Evolutionary conservation across 1,140 invertebrate species (phyloP).

Genomic region (Solenopsis fugax): DNA sequence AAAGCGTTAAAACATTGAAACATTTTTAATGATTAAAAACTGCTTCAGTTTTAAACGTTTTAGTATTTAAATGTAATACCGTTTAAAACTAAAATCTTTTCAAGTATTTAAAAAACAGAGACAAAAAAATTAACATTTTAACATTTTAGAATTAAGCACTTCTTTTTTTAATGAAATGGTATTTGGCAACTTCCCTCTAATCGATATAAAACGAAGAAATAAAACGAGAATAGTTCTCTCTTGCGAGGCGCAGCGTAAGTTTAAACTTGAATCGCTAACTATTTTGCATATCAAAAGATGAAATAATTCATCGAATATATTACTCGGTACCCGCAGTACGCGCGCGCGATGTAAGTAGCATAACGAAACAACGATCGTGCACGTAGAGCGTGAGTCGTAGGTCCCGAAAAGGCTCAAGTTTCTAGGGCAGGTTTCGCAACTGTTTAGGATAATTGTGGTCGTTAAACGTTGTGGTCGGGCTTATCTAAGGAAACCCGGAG

Average conservation of each 20-base stretch:
- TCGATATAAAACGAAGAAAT: not conserved
- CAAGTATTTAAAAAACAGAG: too few species aligned
- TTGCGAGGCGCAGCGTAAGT: not conserved
- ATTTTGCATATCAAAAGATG: not conserved
- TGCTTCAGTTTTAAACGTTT: too few species aligned
- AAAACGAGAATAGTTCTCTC: not conserved
- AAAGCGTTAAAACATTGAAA: too few species aligned
- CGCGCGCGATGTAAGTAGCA: not conserved
- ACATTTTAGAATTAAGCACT: too few species aligned
- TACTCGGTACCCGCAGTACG: not conserved
- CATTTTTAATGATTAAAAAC: too few species aligned
- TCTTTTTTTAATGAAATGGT: too few species aligned
- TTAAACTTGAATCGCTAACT: not conserved
- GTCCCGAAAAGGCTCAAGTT: conserved; percentile 59
- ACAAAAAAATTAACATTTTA: too few species aligned
- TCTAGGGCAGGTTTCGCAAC: conserved; percentile 51
- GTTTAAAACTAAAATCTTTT: too few species aligned
- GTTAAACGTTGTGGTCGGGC: conserved; percentile 66
- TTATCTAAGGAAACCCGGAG: conserved; percentile 72
- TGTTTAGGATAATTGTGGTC: conserved; percentile 74
- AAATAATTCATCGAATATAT: conserved; percentile 22
- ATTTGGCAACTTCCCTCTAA: not conserved
- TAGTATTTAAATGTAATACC: too few species aligned
- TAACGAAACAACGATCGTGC: not conserved
- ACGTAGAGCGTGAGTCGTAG: conserved; percentile 36